phyloP scores from a whole-genome alignment of 2,113 vertebrate species.

The Mormoops blainvillei region DNA sequence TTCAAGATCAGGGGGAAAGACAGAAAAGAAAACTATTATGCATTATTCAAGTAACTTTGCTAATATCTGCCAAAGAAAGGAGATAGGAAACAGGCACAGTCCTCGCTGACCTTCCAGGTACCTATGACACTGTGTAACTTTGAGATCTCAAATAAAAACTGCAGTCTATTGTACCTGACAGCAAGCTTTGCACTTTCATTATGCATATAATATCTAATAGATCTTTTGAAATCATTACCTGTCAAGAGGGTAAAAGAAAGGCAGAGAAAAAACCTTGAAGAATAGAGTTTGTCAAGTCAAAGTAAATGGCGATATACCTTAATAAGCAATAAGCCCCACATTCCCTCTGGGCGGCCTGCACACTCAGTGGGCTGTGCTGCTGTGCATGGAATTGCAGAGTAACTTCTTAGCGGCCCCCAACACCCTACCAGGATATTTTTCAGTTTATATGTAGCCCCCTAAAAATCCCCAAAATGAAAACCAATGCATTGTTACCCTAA shows the following conservation, averaged over 20 bases:
- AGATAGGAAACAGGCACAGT: slow-evolving; percentile 37
- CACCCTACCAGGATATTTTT: neutral
- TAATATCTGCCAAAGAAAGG: slow-evolving; percentile 52
- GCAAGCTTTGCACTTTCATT: slow-evolving; percentile 72
- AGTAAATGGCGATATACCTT: slow-evolving; percentile 69
- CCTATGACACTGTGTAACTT: slow-evolving; percentile 54
- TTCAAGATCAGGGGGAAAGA: slow-evolving; percentile 13
- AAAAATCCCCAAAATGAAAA: too few species aligned
- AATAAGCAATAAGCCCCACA: slow-evolving; percentile 66
- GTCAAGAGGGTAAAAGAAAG: slow-evolving; percentile 64
- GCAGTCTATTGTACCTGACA: slow-evolving; percentile 68
- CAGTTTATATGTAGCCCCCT: neutral
- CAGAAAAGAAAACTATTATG: slow-evolving; percentile 5
- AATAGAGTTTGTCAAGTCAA: slow-evolving; percentile 73
- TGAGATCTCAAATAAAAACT: slow-evolving; percentile 67
- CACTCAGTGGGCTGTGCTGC: slow-evolving; percentile 62
- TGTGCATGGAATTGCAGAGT: slow-evolving; percentile 45
- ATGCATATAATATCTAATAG: slow-evolving; percentile 73
- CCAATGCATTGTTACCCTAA: neutral
- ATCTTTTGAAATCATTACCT: slow-evolving; percentile 74
- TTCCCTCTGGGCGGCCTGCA: slow-evolving; percentile 61
- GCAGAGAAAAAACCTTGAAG: slow-evolving; percentile 68
- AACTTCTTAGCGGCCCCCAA: slow-evolving; percentile 1
- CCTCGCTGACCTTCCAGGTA: slow-evolving; percentile 61
- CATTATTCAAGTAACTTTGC: slow-evolving; percentile 57